Base-by-base conservation (phyloP, 2,113 vertebrate genomes). In the Prunella himalayana region DNA sequence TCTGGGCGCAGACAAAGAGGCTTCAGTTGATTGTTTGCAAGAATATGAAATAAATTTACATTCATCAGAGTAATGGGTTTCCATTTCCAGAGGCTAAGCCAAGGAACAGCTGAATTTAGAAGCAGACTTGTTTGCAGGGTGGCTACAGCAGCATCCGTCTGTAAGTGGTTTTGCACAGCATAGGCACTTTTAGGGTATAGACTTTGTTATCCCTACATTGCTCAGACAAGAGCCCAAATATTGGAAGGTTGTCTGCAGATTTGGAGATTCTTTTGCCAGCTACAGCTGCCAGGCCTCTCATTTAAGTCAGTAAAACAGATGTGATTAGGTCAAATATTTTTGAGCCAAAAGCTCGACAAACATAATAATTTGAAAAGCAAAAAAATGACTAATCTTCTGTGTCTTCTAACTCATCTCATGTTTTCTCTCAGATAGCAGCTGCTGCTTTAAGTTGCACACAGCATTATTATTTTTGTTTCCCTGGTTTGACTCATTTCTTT, bases 361-460 rank as follows among this genome's bases (percentile, higher is more conserved):
- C 2, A 13, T 77, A 75, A 44, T 92, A 60, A 94, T 86, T 77
- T 72, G 68, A 89, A 91, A 84, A 77, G 73, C 27, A 89, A 91
- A 95, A 95, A 95, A 96, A 97, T 93, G 90, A 72, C 96, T 88
- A 88, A 95, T 96, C 85, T 94, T 87, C 63, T 93, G 69, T 94
- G 86, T 93, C 86, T 93, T 94, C 88, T 94, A 94, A 71, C 68
- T 97, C 88, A 47, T 93, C 69, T 92, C 44, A 10, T 95, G 86
- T 96, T 97, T 96, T 90, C 85, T 88, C 79, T 93, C 76, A 78
- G 88, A 93, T 60, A 88, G 44, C 94, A 92, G 79, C 88, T 96
- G 95, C 82, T 96, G 90, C 92, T 94, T 64, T 86, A 93, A 93
- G 76, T 93, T 90, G 79, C 57, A 76, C 37, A 65, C 69, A 71